phyloP scores from a whole-genome alignment of 1,140 invertebrate genomes.

The Argopecten irradians region DNA sequence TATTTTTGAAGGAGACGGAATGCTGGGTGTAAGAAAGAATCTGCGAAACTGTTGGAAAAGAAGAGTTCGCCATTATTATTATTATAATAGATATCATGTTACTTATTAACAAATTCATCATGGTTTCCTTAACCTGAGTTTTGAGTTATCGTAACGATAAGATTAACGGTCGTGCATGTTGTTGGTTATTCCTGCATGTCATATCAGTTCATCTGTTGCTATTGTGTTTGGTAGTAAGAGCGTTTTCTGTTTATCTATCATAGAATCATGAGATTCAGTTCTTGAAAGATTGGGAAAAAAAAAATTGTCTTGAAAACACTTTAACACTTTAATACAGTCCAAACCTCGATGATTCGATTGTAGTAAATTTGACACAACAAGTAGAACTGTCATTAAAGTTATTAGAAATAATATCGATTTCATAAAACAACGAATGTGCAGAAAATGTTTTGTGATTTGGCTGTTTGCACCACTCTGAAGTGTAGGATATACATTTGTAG shows the following conservation, averaged over 20 bases:
- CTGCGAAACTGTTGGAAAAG: background rate
- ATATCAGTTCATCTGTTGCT: background rate
- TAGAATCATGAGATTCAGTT: background rate
- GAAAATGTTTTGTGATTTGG: no score
- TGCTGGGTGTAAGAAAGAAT: background rate
- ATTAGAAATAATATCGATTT: no score
- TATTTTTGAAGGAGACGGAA: background rate
- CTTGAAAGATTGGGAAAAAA: background rate
- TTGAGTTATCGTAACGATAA: background rate
- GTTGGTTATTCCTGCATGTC: background rate
- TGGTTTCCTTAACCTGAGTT: background rate
- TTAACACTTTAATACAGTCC: no score
- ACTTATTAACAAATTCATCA: background rate
- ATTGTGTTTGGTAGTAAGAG: constrained; percentile 4
- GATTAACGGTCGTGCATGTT: background rate
- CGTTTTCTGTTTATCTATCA: background rate
- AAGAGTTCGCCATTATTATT: background rate
- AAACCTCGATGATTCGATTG: no score
- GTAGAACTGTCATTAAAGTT: no score
- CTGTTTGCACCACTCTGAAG: no score
- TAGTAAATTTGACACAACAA: no score
- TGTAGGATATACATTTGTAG: no score
- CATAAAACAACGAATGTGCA: no score
- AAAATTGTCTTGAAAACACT: no score
- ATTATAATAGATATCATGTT: background rate